Base-by-base conservation (phyloP, 2,797 vertebrate genomes). In the Halcyon chelicuti region DNA sequence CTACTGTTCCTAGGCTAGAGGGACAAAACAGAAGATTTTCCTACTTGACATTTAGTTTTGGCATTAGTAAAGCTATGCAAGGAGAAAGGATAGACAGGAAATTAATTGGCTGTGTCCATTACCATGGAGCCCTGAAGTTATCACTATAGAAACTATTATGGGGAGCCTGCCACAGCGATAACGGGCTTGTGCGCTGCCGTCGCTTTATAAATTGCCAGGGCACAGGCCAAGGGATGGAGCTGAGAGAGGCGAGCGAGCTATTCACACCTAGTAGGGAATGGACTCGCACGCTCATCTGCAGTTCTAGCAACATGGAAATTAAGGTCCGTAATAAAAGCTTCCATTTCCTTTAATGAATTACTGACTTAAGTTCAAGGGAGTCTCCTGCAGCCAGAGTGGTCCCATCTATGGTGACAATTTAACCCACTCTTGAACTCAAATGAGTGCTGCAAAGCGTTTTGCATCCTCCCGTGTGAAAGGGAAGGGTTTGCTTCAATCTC, bases 91-190 rank as follows among this genome's bases (percentile, higher is more conserved):
- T 16, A 85, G 88, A 76, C 80, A 90, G 90, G 78, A 75, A 95
- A 88, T 94, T 97, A 97, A 96, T 96, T 97, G 95, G 81, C 93
- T 77, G 78, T 93, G 93, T 93, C 94, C 94, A 91, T 95, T 96
- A 72, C 75, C 76, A 80, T 12, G 40, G 78, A 86, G 84, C 10
- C 54, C 88, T 87, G 94, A 75, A 91, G 86, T 85, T 81, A 85
- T 97, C 76, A 37, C 90, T 93, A 71, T 74, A 93, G 96, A 88
- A 91, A 91, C 90, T 84, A 60, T 52, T 77, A 37, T 26, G 86
- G 86, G 65, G 88, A 96, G 71, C 7, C 61, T 74, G 85, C 60
- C 74, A 67, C n/a, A 57, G 84, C 2, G 77, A 90, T 81, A 65
- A 52, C 39, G 55, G 86, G 76, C 90, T 78, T 11, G 21, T 57